Conservation (phyloP, 2,113 vertebrate species). For the Phyllostomus hastatus region DNA sequence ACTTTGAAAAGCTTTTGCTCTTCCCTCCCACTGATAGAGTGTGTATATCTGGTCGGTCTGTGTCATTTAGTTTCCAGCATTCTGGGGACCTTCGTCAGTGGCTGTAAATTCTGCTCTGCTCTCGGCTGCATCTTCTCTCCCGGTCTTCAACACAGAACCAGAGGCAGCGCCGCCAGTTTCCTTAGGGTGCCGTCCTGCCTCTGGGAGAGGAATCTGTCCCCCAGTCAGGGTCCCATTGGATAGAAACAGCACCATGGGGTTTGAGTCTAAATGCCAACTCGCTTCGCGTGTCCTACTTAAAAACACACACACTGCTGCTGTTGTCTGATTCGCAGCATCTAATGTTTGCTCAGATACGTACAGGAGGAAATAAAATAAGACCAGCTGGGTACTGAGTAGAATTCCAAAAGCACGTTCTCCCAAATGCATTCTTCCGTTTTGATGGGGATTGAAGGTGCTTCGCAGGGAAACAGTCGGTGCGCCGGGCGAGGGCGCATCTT, state of each 20-base stretch:
- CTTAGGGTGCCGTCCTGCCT: background rate
- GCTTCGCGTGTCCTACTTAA: conserved; percentile 31
- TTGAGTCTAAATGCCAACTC: conserved; percentile 56
- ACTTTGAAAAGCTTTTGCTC: conserved; percentile 76
- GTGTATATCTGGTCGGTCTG: conserved; percentile 32
- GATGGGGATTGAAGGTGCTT: conserved; percentile 56
- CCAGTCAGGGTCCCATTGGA: conserved; percentile 32
- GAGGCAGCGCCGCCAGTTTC: conserved; percentile 43
- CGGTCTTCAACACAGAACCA: conserved; percentile 50
- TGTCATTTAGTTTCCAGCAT: conserved; percentile 51
- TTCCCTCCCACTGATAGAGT: conserved; percentile 53
- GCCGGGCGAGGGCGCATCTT: background rate
- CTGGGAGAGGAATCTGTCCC: conserved; percentile 44
- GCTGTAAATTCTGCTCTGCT: conserved; percentile 46
- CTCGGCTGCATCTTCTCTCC: conserved; percentile 61
- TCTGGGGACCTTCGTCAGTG: conserved; percentile 41
- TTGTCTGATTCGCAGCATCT: background rate
- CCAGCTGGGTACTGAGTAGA: background rate
- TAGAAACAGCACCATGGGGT: conserved; percentile 52
- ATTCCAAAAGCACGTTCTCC: conserved; percentile 56
- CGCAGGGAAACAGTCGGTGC: conserved; percentile 52
- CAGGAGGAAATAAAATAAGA: conserved; percentile 4
- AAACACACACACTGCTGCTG: conserved; percentile 50
- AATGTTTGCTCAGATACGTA: conserved; percentile 28
- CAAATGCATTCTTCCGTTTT: conserved; percentile 25